phyloP scores from a whole-genome alignment of 2,797 vertebrate genomes.

The Macropodus opercularis region DNA sequence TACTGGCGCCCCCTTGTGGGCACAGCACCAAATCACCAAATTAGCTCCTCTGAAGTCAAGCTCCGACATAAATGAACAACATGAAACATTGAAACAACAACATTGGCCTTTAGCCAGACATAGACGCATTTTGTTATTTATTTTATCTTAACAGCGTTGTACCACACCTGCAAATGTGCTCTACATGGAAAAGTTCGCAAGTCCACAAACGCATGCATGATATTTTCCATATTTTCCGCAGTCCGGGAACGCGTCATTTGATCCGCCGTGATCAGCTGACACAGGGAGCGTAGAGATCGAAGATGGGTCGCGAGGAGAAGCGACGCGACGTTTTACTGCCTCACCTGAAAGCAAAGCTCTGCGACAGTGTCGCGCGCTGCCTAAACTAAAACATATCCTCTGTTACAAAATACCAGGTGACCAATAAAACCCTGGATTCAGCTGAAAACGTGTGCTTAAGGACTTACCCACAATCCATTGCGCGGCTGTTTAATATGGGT shows the following conservation, averaged over 20 bases:
- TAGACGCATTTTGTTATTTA: too few species aligned
- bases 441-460: background rate
- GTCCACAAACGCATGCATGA: background rate
- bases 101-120: too few species aligned
- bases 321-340: background rate
- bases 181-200: too few species aligned
- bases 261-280: conserved; percentile 40
- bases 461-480: conserved; percentile 51
- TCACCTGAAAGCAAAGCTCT: background rate
- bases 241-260: conserved; percentile 4
- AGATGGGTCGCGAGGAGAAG: conserved; percentile 6
- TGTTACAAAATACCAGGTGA: rapidly evolving
- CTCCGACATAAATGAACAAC: too few species aligned
- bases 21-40: background rate
- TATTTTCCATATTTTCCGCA: conserved; percentile 3
- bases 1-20: conserved; percentile 47
- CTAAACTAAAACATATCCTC: background rate
- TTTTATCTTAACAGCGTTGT: too few species aligned
- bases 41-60: too few species aligned
- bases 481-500: background rate
- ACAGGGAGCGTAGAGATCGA: background rate
- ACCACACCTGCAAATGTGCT: too few species aligned
- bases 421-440: background rate
- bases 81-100: too few species aligned
- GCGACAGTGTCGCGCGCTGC: background rate